These are phyloP conservation scores for Patiria miniata DNA, from an alignment of 35 echinoderm and acorn worm species.

Conservation along the genomic window DNA sequence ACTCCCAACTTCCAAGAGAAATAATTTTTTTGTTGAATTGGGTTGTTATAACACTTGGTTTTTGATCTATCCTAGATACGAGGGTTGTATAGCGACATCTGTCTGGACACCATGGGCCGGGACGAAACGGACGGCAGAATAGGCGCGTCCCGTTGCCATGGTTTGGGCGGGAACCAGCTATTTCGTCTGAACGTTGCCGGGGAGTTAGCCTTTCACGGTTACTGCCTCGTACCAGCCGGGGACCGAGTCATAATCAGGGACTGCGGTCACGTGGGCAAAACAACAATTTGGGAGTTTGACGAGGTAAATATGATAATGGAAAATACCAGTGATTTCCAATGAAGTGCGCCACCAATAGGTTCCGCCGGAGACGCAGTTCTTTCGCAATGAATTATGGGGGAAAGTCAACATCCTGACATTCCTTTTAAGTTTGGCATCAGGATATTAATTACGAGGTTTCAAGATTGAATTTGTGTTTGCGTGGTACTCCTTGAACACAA, in stretches of 20 bases:
- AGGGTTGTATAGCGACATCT: conserved; percentile 48
- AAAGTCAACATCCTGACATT: no score
- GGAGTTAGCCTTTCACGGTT: conserved; percentile 36
- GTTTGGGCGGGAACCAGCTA: conserved; percentile 70
- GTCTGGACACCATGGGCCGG: conserved; percentile 61
- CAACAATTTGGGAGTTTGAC: conserved; percentile 57
- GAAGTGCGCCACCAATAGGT: no score
- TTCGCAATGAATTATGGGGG: no score
- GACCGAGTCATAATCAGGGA: neutral
- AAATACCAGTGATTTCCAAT: no score
- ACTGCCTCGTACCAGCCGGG: conserved; percentile 26
- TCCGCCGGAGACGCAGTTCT: no score
- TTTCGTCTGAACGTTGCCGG: conserved; percentile 60
- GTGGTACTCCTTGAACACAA: no score
- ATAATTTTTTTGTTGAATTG: no score
- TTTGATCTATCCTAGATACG: conserved; percentile 39
- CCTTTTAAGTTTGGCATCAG: no score
- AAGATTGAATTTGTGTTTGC: no score
- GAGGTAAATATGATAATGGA: conserved; percentile 51
- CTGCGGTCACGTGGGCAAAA: neutral
- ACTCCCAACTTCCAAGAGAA: no score
- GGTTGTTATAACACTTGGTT: neutral
- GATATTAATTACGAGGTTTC: no score
- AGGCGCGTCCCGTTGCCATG: conserved; percentile 59
- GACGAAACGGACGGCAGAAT: conserved; percentile 21